Percentiles rank a stretch among this genome's conserved stretches.
phyloP scores from a whole-genome alignment of 2,797 vertebrate genomes.

The Cyclopterus lumpus region DNA sequence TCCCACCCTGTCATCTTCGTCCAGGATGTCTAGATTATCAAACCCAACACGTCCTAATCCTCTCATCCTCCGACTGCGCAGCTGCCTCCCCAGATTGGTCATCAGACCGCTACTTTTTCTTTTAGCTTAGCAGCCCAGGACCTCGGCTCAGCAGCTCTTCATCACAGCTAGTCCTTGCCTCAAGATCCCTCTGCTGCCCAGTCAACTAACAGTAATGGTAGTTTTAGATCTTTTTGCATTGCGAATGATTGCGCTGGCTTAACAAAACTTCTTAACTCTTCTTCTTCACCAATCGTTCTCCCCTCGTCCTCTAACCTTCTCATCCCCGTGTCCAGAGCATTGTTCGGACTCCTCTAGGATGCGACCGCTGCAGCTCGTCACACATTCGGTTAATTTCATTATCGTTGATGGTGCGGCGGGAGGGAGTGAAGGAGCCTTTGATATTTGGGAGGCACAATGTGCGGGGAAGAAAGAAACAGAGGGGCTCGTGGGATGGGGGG shows the following conservation, averaged over 20 bases:
- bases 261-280: not conserved
- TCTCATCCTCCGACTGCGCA: slow-evolving; percentile 60
- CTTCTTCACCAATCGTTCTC: not conserved
- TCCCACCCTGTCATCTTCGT: slow-evolving; percentile 58
- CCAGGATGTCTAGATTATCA: slow-evolving; percentile 71
- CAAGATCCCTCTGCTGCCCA: slow-evolving; percentile 31
- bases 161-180: slow-evolving; percentile 50
- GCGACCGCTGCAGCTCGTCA: slow-evolving; percentile 49
- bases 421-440: slow-evolving; percentile 57
- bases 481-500: slow-evolving; percentile 51
- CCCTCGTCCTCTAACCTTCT: not conserved
- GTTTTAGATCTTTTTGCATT: slow-evolving; percentile 32
- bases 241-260: slow-evolving; percentile 37
- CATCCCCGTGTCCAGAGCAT: not conserved
- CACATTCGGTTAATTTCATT: slow-evolving; percentile 63
- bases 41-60: slow-evolving; percentile 73
- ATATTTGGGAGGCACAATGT: slow-evolving; percentile 59
- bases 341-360: slow-evolving; percentile 27
- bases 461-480: slow-evolving; percentile 50
- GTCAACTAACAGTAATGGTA: slow-evolving; percentile 30
- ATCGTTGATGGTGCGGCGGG: slow-evolving; percentile 35
- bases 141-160: slow-evolving; percentile 42
- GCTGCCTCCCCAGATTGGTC: slow-evolving; percentile 62
- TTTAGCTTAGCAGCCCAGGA: slow-evolving; percentile 41
- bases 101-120: slow-evolving; percentile 58